Conservation (phyloP, 2,888 invertebrate genomes). For the Ichneumoninae sp. region DNA sequence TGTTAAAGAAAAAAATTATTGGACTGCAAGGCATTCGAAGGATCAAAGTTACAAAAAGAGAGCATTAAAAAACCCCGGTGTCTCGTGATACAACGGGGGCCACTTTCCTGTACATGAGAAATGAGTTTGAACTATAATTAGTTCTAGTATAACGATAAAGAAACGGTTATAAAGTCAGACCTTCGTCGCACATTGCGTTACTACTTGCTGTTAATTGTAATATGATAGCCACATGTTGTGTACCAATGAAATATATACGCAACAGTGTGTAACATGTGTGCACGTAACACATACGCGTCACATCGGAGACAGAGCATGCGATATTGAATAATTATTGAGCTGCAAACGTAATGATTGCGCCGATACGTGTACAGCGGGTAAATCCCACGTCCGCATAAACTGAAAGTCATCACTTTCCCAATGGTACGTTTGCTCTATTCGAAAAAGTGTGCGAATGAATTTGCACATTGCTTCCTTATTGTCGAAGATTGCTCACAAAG, state of each 20-base stretch:
- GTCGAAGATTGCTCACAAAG: neutral
- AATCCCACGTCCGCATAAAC: conserved; percentile 11
- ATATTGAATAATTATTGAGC: conserved; percentile 54
- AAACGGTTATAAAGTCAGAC: neutral
- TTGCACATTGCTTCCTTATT: neutral
- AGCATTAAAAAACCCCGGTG: no score
- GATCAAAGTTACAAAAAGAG: no score
- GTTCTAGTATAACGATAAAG: neutral
- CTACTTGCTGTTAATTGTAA: neutral
- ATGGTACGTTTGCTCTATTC: conserved; percentile 3
- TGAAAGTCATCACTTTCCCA: conserved; percentile 39
- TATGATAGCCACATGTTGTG: neutral
- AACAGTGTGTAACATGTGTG: conserved; percentile 3
- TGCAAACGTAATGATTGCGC: conserved; percentile 48
- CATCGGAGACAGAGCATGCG: conserved; percentile 31
- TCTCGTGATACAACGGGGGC: no score
- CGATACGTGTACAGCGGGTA: conserved; percentile 21
- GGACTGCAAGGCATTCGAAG: no score
- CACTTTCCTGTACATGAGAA: neutral
- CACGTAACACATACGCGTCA: conserved; percentile 25
- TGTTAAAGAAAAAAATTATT: no score
- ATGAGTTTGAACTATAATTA: neutral
- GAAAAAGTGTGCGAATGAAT: neutral
- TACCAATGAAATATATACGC: conserved; percentile 1
- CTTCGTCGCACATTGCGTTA: no score